Base-by-base conservation (phyloP, 2,113 vertebrate species). In the Bucco capensis region DNA sequence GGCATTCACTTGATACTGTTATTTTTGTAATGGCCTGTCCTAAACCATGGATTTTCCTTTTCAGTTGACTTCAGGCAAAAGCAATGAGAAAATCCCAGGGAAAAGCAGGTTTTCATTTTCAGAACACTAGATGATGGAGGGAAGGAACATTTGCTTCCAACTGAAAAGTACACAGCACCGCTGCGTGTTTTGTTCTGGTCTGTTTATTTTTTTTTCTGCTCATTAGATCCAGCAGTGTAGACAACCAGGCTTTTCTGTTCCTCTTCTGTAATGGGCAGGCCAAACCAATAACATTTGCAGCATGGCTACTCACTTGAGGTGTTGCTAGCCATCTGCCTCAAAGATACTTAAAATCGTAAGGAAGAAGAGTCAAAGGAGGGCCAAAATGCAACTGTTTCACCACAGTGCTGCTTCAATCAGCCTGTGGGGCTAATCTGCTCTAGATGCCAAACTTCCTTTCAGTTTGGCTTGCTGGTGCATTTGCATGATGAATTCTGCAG, bases 31-130 rank as follows among this genome's bases (percentile, higher is more conserved):
- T n/a, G 54, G 33, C 64, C 65, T 84, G 57, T 88, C 88, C 71
- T 82, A 86, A 94, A 66, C 28, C 17, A 0, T n/a, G 60, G 79
- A 62, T 94, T 87, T 94, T 87, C 62, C 85, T 75, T 92, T 91
- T 72, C 77, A 70, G 53, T 93, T 83, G 73, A 56, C 86, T 72
- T 88, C 62, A 92, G 91, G 89, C 82, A 88, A 96, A 95, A 92
- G 9, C 77, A 92, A 31, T 90, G 83, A 83, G 69, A 78, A 86
- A 84, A 88, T 86, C 46, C 83, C 74, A 90, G 88, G 87, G 83
- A 92, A 91, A 90, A 77, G 35, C 90, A 89, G 86, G 66, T 87
- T 95, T 90, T 92, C 35, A 74, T 93, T 93, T 93, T 90, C 67
- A 93, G 83, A 87, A 33, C 65, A 67, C 50, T 93, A 93, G 79